Base-by-base conservation (phyloP, 2,888 invertebrate species). In the Scaptomyza flava region DNA sequence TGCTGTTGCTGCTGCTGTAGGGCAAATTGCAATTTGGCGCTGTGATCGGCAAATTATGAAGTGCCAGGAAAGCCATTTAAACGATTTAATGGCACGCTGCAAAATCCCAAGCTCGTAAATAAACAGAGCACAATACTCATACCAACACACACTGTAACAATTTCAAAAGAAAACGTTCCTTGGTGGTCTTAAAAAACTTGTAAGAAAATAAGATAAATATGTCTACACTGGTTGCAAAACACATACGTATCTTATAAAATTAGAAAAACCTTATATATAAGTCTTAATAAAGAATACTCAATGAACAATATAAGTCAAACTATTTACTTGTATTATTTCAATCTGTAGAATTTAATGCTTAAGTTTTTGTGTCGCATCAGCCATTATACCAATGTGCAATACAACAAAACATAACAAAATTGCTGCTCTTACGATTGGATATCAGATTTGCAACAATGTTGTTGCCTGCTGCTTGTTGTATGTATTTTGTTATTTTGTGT, bases 41-140 rank as follows among this genome's bases (percentile, higher is more conserved):
- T 85, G 76, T 88, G 88, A 86, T 83, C 82, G 77, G 82, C 75
- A 84, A 88, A 87, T 87, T 88, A 87, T 88, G 84, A 87, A 87
- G 86, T 87, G 86, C 87, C 84, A 88, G 81, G 68, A 76, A 88
- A 87, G 72, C 84, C 87, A 82, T 87, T 87, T 87, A 77, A 81
- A 84, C 87, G 85, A 81, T 87, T 84, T 84, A 83, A 83, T 83
- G 77, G 81, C 78, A 83, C 76, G 58, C 84, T 87, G 81, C 71
- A 66, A 68, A 54, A 34, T 56, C 51, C 58, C 56, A 60, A 48
- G 84, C 74, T 84, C 84, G 85, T 87, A 87, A 86, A 88, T 87
- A 87, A 86, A 81, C 82, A 85, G 72, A 71, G 64, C 66, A 70
- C 59, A 66, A 58, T 66, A 57, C 41, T 41, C 41, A 41, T 38